Evolutionary conservation across 2,113 vertebrate species (phyloP).

Genomic region (Proteles cristata): DNA sequence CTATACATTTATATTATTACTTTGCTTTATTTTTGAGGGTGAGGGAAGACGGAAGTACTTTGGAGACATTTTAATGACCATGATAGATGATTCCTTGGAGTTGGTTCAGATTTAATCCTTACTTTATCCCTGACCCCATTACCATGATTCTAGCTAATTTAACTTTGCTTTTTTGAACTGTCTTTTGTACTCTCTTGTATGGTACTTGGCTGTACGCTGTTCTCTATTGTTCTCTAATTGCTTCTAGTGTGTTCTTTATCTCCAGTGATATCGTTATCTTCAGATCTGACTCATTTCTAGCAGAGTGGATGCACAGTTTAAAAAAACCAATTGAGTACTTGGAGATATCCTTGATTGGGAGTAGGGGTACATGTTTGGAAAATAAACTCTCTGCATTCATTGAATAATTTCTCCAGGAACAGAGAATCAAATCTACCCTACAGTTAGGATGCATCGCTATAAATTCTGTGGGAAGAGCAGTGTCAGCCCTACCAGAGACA

Average conservation of each 20-base stretch:
- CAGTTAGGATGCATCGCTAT: neutral
- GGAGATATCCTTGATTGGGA: neutral
- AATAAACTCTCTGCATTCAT: neutral
- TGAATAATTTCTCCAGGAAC: conserved; percentile 20
- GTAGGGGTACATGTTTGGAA: neutral
- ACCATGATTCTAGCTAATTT: conserved; percentile 15
- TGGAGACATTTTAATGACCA: neutral
- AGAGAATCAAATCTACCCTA: neutral
- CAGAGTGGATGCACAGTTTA: neutral
- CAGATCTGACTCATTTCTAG: neutral
- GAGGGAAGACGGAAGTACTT: neutral
- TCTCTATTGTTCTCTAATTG: neutral
- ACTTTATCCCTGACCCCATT: neutral
- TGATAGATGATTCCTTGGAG: neutral
- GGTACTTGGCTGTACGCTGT: neutral
- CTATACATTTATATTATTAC: conserved; percentile 42
- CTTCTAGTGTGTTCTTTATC: neutral
- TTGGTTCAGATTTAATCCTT: neutral
- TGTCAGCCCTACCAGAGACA: neutral
- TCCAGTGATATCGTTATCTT: neutral
- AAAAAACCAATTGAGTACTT: neutral
- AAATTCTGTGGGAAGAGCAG: neutral
- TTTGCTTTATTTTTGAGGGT: conserved; percentile 45
- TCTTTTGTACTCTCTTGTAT: neutral
- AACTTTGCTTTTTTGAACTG: neutral